Percentiles rank a stretch among this genome's conserved stretches.
phyloP scores from a whole-genome alignment of 2,797 vertebrate species.

The Malacoctenus gilli region DNA sequence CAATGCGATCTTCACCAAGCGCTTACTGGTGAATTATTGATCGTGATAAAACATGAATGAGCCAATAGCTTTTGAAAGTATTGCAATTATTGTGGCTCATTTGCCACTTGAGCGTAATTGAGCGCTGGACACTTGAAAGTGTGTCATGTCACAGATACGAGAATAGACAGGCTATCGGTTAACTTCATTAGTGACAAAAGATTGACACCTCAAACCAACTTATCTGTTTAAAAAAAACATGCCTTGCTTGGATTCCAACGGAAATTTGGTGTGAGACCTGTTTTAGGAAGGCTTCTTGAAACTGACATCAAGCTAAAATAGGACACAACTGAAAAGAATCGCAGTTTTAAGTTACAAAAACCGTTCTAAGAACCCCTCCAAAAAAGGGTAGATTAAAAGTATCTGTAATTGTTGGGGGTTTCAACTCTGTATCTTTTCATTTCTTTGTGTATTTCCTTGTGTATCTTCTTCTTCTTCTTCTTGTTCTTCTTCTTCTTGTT shows the following conservation, averaged over 20 bases:
- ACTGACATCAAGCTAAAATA: not conserved
- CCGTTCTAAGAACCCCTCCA: no score
- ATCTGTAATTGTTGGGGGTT: no score
- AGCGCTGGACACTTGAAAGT: constrained; percentile 50
- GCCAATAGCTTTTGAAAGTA: constrained; percentile 75
- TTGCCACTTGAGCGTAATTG: constrained; percentile 70
- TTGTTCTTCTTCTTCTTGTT: no score
- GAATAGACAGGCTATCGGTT: constrained; percentile 40
- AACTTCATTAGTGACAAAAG: constrained; percentile 39
- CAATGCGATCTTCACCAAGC: constrained; percentile 84
- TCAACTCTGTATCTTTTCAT: no score
- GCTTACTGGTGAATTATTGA: constrained; percentile 84
- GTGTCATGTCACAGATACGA: constrained; percentile 42
- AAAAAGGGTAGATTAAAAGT: no score
- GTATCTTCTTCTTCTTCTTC: no score
- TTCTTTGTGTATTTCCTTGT: no score
- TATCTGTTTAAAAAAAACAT: not conserved
- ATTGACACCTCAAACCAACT: constrained; percentile 16
- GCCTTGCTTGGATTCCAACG: not conserved
- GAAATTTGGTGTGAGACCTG: no score
- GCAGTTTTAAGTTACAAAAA: not conserved
- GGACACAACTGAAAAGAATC: not conserved
- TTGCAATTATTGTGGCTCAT: constrained; percentile 71
- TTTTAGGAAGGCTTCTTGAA: no score
- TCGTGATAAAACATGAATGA: constrained; percentile 81